These are phyloP conservation scores for Eulimnadia texana DNA, from an alignment of 1,140 invertebrate species.

Conservation along the genomic window DNA sequence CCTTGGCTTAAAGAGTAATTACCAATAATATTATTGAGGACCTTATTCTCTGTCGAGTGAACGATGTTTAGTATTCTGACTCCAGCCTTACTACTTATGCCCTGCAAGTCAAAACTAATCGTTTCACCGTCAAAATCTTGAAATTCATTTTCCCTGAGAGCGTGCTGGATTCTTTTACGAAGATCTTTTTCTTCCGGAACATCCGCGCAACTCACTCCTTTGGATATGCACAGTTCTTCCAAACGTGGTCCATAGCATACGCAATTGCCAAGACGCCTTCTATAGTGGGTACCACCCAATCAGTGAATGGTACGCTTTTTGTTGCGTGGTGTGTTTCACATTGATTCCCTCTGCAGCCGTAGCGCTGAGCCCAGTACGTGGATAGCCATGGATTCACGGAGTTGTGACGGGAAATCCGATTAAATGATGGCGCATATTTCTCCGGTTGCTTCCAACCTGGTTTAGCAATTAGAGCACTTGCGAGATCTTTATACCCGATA, in stretches of 20 bases:
- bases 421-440: too few species aligned
- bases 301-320: too few species aligned
- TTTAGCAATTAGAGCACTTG: too few species aligned
- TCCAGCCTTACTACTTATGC: background rate
- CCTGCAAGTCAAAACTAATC: background rate
- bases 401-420: background rate
- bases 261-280: background rate
- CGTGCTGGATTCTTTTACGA: background rate
- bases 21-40: too few species aligned
- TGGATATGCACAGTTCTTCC: background rate
- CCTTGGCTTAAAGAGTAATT: background rate
- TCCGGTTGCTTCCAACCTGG: too few species aligned
- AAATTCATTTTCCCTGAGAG: background rate
- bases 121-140: background rate
- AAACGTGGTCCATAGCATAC: background rate
- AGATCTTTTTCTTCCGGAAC: background rate
- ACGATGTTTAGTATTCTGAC: background rate
- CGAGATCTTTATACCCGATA: too few species aligned
- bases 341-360: background rate
- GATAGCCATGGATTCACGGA: background rate
- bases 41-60: too few species aligned
- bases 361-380: background rate
- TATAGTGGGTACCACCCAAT: background rate
- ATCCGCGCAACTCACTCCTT: background rate
- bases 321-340: background rate